These are phyloP conservation scores for Nomada ruficornis DNA, from an alignment of 2,888 invertebrate genomes.

Conservation along the genomic window DNA sequence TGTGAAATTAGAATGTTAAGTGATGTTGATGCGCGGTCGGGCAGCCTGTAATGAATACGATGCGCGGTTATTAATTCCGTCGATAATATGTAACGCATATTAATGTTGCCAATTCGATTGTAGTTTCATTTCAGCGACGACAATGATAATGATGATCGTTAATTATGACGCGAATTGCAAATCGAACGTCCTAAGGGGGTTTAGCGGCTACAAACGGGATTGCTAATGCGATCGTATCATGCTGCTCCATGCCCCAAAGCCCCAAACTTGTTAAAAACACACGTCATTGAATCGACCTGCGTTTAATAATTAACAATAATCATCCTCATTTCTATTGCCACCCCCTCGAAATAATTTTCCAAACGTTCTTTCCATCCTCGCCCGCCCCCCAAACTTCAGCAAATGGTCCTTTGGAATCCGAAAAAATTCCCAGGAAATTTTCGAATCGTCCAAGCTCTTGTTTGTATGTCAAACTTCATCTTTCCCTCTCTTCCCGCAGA, in stretches of 20 bases:
- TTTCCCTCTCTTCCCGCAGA: background rate
- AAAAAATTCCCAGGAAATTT: too few species aligned
- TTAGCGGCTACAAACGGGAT: constrained; percentile 1
- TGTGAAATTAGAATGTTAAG: constrained; percentile 48
- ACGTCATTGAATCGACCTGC: too few species aligned
- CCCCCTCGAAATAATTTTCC: background rate
- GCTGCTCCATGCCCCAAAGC: background rate
- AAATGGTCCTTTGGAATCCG: too few species aligned
- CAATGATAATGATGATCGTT: constrained; percentile 55
- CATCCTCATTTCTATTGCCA: background rate
- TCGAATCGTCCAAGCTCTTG: too few species aligned
- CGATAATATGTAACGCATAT: constrained; percentile 53
- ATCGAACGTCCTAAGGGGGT: constrained; percentile 33
- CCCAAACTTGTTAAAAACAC: constrained; percentile 1
- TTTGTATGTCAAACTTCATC: background rate
- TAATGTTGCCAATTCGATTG: constrained; percentile 59
- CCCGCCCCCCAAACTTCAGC: too few species aligned
- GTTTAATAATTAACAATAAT: too few species aligned
- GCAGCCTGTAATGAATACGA: constrained; percentile 8
- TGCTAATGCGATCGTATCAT: constrained; percentile 11
- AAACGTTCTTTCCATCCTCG: background rate
- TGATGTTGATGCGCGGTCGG: constrained; percentile 1
- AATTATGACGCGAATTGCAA: constrained; percentile 59
- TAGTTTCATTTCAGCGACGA: constrained; percentile 50
- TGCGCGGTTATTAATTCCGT: constrained; percentile 38